Evolutionary conservation across 1,140 invertebrate genomes (phyloP).

Genomic region (Pollicipes pollicipes): DNA sequence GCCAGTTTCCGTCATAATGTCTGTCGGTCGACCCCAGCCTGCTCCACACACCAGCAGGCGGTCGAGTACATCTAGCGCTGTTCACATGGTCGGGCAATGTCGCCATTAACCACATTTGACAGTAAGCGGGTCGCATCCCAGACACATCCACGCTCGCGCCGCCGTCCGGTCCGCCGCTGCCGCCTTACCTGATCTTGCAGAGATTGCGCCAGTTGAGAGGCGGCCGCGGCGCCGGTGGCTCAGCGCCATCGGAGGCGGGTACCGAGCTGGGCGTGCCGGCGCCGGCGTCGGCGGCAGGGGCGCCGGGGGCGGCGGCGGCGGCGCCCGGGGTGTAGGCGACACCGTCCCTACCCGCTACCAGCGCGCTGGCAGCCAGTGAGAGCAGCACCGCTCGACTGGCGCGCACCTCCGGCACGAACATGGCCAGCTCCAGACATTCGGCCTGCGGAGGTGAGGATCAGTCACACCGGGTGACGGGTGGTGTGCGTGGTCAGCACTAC

Average conservation of each 20-base stretch:
- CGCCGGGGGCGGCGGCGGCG: too few relatives aligned
- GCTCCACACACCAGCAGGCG: too few relatives aligned
- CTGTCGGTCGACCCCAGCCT: too few relatives aligned
- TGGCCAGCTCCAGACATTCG: slow-evolving; percentile 69
- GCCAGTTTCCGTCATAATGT: too few relatives aligned
- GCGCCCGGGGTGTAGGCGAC: slow-evolving; percentile 10
- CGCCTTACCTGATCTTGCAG: slow-evolving; percentile 17
- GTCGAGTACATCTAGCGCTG: too few relatives aligned
- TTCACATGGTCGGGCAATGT: too few relatives aligned
- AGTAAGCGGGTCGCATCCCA: too few relatives aligned
- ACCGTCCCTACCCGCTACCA: slow-evolving; percentile 58
- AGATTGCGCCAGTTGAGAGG: slow-evolving; percentile 16
- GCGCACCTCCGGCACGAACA: slow-evolving; percentile 79
- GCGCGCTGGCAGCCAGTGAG: slow-evolving; percentile 74
- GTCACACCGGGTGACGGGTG: too few relatives aligned
- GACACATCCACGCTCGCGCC: too few relatives aligned
- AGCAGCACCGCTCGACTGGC: slow-evolving; percentile 63
- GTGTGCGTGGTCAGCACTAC: too few relatives aligned
- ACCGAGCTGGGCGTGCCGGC: neutral
- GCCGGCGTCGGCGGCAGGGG: too few relatives aligned
- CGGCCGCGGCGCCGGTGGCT: slow-evolving; percentile 10
- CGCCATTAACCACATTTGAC: too few relatives aligned
- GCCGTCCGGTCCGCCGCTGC: neutral
- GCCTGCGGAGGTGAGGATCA: slow-evolving; percentile 45
- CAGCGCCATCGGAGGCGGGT: slow-evolving; percentile 4